phyloP scores from a whole-genome alignment of 1,140 invertebrate genomes.

The Zaprionus ghesquierei region DNA sequence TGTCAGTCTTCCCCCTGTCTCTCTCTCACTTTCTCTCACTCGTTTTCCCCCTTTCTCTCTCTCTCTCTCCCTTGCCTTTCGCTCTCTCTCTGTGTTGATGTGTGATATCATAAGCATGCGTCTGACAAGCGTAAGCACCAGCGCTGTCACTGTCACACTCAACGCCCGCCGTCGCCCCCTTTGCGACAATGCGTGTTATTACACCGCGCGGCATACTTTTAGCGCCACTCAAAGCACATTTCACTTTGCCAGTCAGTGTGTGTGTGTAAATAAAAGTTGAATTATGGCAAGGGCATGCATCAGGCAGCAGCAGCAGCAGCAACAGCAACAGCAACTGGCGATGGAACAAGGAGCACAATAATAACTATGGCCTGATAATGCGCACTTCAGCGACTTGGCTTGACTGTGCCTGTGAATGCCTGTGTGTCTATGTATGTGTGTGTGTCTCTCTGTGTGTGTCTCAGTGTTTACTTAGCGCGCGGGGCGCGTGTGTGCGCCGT shows the following conservation, averaged over 20 bases:
- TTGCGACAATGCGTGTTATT: constrained; percentile 65
- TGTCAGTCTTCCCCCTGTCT: background rate
- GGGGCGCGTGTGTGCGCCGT: constrained; percentile 52
- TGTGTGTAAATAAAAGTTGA: constrained; percentile 76
- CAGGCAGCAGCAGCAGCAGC: constrained; percentile 29
- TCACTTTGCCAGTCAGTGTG: constrained; percentile 42
- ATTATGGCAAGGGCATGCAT: constrained; percentile 70
- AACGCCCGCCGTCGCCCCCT: constrained; percentile 14
- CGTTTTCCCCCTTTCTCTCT: no score
- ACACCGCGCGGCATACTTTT: constrained; percentile 77
- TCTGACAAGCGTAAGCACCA: constrained; percentile 78
- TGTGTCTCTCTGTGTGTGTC: constrained; percentile 11
- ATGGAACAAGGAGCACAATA: background rate
- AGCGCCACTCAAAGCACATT: constrained; percentile 74
- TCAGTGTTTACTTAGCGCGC: constrained; percentile 19
- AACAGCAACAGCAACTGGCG: constrained; percentile 8
- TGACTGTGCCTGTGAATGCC: constrained; percentile 23
- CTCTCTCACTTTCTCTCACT: background rate
- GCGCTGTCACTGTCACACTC: constrained; percentile 71
- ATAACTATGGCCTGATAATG: constrained; percentile 69
- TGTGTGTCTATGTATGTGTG: constrained; percentile 30
- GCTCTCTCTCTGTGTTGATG: constrained; percentile 22
- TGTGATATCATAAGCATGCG: constrained; percentile 76
- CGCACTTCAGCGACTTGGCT: constrained; percentile 50
- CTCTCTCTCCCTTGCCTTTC: no score